These are phyloP conservation scores for Nasonia oneida DNA, from an alignment of 2,888 invertebrate genomes.

Conservation along the genomic window DNA sequence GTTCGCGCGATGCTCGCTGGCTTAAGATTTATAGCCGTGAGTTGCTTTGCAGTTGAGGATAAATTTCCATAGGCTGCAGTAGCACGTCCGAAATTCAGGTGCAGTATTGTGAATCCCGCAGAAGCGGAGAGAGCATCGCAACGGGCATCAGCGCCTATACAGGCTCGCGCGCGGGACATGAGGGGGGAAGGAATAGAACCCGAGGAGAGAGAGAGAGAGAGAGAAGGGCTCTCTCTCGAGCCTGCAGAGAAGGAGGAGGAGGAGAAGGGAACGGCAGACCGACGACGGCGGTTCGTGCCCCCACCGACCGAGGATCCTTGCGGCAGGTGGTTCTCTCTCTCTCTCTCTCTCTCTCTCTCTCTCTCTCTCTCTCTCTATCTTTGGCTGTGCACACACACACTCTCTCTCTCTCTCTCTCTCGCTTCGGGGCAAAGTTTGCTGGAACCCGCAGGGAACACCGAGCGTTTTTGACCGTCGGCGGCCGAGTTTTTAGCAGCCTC, in stretches of 20 bases:
- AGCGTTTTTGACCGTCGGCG: slow-evolving; percentile 67
- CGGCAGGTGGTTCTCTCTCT: slow-evolving; percentile 77
- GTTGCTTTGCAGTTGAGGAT: too few species aligned
- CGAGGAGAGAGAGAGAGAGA: slow-evolving; percentile 34
- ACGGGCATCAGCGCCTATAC: neutral
- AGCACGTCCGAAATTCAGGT: neutral
- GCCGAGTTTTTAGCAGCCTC: slow-evolving; percentile 52
- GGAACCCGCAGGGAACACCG: slow-evolving; percentile 72
- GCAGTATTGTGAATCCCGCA: slow-evolving; percentile 37
- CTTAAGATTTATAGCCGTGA: too few species aligned
- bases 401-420: neutral
- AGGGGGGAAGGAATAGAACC: slow-evolving; percentile 43
- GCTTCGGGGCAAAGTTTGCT: slow-evolving; percentile 69
- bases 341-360: slow-evolving; percentile 63
- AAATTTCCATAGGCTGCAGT: neutral
- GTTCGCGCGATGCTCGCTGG: too few species aligned
- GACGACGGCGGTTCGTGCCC: slow-evolving; percentile 67
- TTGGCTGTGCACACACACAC: neutral
- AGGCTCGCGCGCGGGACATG: neutral
- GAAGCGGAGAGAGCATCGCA: slow-evolving; percentile 14
- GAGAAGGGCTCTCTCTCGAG: slow-evolving; percentile 29
- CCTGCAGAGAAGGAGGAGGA: neutral
- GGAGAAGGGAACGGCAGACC: slow-evolving; percentile 30
- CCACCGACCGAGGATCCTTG: slow-evolving; percentile 71
- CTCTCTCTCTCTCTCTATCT: slow-evolving; percentile 62